Conservation (phyloP, 2,113 vertebrate genomes). For the Cochlearius cochlearius region DNA sequence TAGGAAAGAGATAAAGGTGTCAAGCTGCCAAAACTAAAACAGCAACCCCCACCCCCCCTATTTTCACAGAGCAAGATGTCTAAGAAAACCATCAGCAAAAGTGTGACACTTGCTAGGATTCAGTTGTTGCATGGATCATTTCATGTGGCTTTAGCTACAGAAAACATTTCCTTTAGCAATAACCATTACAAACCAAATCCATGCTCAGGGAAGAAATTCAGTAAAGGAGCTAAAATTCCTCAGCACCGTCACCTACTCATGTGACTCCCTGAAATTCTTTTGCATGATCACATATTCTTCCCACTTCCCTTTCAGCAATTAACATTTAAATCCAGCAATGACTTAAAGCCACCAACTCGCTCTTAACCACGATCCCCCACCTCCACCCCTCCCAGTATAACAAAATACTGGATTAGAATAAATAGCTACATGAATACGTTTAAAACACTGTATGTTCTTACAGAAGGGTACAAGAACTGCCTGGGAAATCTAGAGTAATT, state of each 20-base stretch:
- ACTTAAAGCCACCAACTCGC: background rate
- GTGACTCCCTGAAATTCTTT: background rate
- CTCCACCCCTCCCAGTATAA: background rate
- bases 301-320: background rate
- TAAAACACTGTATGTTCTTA: background rate
- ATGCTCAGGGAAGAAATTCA: slow-evolving; percentile 3
- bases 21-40: background rate
- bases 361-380: background rate
- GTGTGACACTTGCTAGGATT: background rate
- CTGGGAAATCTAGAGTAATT: background rate
- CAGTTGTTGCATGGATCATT: background rate
- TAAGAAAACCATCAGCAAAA: background rate
- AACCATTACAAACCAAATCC: slow-evolving; percentile 26
- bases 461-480: background rate
- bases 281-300: background rate
- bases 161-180: slow-evolving; percentile 7
- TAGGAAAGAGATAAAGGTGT: background rate
- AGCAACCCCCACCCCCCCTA: background rate
- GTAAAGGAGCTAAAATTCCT: slow-evolving; percentile 22
- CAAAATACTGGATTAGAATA: background rate
- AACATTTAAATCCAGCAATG: background rate
- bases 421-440: background rate
- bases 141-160: background rate
- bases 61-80: background rate
- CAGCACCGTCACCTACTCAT: background rate